phyloP scores from a whole-genome alignment of 2,113 vertebrate genomes.

The Silurus asotus region DNA sequence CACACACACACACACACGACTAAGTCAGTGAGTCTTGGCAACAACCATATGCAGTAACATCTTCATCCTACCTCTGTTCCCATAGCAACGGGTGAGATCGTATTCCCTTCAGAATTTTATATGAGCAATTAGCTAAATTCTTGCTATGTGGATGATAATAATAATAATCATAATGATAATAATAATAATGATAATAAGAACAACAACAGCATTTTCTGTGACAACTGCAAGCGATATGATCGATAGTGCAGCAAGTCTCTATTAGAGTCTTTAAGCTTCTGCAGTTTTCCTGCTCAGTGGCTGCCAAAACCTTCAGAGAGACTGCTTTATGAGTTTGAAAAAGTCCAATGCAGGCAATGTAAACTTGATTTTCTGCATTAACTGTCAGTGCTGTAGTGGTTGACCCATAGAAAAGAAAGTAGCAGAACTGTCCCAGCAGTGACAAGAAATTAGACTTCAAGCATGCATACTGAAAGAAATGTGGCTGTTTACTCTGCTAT shows the following conservation, averaged over 20 bases:
- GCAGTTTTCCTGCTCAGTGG: not conserved
- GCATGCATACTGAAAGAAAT: not conserved
- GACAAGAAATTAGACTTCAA: not conserved
- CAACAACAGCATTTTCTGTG: conserved; percentile 63
- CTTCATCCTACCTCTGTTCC: conserved; percentile 77
- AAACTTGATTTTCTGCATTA: not conserved
- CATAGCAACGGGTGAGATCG: conserved; percentile 76
- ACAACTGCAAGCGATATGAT: conserved; percentile 68
- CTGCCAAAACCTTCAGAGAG: conserved; percentile 9
- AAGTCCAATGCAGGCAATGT: conserved; percentile 1
- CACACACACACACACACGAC: conserved; percentile 49
- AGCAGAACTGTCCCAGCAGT: not conserved
- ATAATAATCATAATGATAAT: not conserved
- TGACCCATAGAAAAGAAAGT: not conserved
- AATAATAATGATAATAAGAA: not conserved
- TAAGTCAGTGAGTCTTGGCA: conserved; percentile 60
- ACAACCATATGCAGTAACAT: conserved; percentile 71
- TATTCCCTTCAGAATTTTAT: conserved; percentile 75
- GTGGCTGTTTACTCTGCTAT: conserved; percentile 35
- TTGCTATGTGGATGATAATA: conserved; percentile 18
- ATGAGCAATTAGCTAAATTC: conserved; percentile 44
- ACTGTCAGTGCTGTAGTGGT: not conserved
- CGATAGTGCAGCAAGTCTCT: conserved; percentile 67
- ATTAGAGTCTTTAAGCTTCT: conserved; percentile 18
- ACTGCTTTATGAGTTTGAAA: not conserved